Base-by-base conservation (phyloP, 2,797 vertebrate genomes). In the Esox lucius region DNA sequence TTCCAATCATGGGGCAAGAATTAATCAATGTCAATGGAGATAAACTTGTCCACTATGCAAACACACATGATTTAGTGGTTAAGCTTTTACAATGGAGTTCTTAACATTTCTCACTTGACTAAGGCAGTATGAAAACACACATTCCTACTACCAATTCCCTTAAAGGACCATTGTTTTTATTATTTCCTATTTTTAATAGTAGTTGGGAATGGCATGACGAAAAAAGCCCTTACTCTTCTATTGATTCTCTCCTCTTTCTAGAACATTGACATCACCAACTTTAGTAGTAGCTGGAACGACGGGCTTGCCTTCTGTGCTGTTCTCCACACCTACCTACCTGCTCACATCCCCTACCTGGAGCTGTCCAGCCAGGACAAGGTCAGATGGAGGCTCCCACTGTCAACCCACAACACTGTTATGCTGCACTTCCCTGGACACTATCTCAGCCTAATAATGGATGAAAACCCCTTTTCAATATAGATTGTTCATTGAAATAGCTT, bases 191-290 rank as follows among this genome's bases (percentile, higher is more conserved):
- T 26, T 24, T 26, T 64, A 61, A 15, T 26, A 13, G 26, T 31
- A 26, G 24, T 26, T 64, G 26, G 24, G 61, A 12, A 26, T 62
- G 59, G n/a, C 19, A 22, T 56, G 53, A 6, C 16, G 7, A 22
- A 56, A 22, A 22, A 53, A 22, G 19, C 19, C 5, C 19, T 56
- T n/a, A 56, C n/a, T 56, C 19, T n/a, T 53, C 7, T 56, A 15
- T n/a, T 22, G 6, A 19, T 22, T 56, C 53, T 9, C n/a, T 56
- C 19, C 24, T 22, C 48, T 66, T 28, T 12, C 48, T 78, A 96
- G 96, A 96, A 96, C 78, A 96, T 96, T 0, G 95, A 96, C 84
- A 96, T 96, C 80, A 96, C 95, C 22, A 96, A 96, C 86, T 96
- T 96, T 88, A 96, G 95, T 91, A 96, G 96, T 86, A 96, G 96